Conservation (phyloP, 2,888 invertebrate genomes). For the Athalia circularis region DNA sequence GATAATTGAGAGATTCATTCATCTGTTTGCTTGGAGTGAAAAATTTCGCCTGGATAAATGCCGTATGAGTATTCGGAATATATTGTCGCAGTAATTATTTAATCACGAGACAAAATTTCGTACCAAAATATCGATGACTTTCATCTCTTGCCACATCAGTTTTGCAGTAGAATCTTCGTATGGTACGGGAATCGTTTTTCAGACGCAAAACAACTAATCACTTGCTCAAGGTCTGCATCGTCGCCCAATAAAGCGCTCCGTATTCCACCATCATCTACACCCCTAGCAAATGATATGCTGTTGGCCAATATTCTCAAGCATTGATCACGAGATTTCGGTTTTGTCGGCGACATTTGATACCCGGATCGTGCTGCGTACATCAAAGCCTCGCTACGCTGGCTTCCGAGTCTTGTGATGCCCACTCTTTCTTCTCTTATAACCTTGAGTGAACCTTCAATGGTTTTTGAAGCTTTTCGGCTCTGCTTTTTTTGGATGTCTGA, state of each 20-base stretch:
- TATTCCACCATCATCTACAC: conserved; percentile 47
- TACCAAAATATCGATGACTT: background rate
- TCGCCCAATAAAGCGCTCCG: conserved; percentile 32
- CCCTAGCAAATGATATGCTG: conserved; percentile 48
- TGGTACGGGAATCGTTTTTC: conserved; percentile 49
- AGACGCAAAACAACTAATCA: conserved; percentile 53
- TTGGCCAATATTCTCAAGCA: conserved; percentile 43
- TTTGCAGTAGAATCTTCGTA: conserved; percentile 45
- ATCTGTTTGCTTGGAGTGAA: too few relatives aligned
- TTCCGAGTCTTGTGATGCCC: conserved; percentile 40
- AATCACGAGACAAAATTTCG: too few relatives aligned
- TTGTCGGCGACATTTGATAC: conserved; percentile 32
- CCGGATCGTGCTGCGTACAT: conserved; percentile 48
- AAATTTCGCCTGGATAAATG: too few relatives aligned
- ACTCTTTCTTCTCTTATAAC: conserved; percentile 38
- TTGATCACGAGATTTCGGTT: background rate
- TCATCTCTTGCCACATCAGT: conserved; percentile 2
- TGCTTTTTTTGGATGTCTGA: conserved; percentile 32
- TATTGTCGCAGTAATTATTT: too few relatives aligned
- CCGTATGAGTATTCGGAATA: too few relatives aligned
- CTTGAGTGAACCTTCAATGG: conserved; percentile 42
- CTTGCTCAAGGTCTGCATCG: conserved; percentile 43
- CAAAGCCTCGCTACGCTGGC: conserved; percentile 48
- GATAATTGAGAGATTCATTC: too few relatives aligned
- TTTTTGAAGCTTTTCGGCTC: conserved; percentile 45